Conservation (phyloP, 92 coral and sea anemone species). For the Zoanthus solanderi region DNA sequence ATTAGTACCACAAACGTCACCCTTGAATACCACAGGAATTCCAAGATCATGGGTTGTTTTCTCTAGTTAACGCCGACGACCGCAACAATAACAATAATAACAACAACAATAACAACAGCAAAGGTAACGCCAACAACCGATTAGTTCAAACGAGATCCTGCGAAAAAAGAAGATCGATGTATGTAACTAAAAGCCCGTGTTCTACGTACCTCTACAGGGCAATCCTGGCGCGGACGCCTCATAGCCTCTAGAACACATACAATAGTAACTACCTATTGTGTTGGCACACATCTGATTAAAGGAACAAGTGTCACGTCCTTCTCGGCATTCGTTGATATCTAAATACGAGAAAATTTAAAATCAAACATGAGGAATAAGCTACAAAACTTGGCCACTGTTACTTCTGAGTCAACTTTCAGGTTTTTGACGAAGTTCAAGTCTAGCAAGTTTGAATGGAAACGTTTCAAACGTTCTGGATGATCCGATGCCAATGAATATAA, state of each 20-base stretch:
- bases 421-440: neutral
- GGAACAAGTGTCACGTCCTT: constrained; percentile 75
- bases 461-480: neutral
- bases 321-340: constrained; percentile 79
- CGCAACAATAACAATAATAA: too few relatives aligned
- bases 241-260: constrained; percentile 86
- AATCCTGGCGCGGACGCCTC: constrained; percentile 57
- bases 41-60: too few relatives aligned
- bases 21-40: too few relatives aligned
- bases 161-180: neutral
- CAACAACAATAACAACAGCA: too few relatives aligned
- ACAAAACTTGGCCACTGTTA: neutral
- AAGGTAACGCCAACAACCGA: too few relatives aligned
- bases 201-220: constrained; percentile 74
- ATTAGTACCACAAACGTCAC: too few relatives aligned
- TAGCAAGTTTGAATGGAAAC: neutral
- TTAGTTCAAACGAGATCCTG: too few relatives aligned
- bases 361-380: neutral
- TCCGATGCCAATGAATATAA: neutral
- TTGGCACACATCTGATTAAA: constrained; percentile 82
- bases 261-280: constrained; percentile 81
- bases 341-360: neutral
- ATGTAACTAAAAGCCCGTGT: neutral
- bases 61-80: too few relatives aligned
- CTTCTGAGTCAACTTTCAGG: neutral